A percentile compares a stretch with the other conserved stretches of the same genome.
Conservation (phyloP, 2,113 vertebrate species). For the Conger conger region DNA sequence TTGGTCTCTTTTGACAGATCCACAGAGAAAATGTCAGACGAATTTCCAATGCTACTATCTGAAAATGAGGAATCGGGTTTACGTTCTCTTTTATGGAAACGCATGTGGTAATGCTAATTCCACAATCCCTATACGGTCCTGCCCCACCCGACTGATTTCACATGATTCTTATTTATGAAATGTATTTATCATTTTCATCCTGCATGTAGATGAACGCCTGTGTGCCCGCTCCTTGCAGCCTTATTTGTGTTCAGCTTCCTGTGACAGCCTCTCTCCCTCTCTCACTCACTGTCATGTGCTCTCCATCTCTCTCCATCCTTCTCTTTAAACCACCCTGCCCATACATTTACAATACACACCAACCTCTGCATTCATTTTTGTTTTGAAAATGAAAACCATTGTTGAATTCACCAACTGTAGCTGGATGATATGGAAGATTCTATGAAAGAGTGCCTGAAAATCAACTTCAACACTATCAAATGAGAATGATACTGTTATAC, state of each 20-base stretch:
- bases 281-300: not conserved
- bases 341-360: conserved; percentile 10
- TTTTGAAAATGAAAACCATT: conserved; percentile 50
- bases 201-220: not conserved
- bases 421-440: conserved; percentile 69
- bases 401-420: conserved; percentile 70
- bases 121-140: too few relatives aligned
- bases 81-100: not conserved
- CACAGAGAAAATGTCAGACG: not conserved
- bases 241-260: not conserved
- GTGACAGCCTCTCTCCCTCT: not conserved
- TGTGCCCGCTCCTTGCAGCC: not conserved
- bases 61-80: not conserved
- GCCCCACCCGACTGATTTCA: too few relatives aligned
- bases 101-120: not conserved
- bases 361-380: conserved; percentile 37
- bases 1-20: not conserved
- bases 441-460: conserved; percentile 89
- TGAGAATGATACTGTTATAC: conserved; percentile 74
- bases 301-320: not conserved
- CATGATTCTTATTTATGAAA: too few relatives aligned
- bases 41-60: not conserved
- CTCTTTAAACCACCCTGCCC: conserved; percentile 18
- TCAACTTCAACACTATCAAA: conserved; percentile 60
- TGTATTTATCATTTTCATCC: too few relatives aligned